Evolutionary conservation across 2,888 invertebrate species (phyloP), one percentile per base, ranked within the genome.

Genomic region (Ennomos erosarius): DNA sequence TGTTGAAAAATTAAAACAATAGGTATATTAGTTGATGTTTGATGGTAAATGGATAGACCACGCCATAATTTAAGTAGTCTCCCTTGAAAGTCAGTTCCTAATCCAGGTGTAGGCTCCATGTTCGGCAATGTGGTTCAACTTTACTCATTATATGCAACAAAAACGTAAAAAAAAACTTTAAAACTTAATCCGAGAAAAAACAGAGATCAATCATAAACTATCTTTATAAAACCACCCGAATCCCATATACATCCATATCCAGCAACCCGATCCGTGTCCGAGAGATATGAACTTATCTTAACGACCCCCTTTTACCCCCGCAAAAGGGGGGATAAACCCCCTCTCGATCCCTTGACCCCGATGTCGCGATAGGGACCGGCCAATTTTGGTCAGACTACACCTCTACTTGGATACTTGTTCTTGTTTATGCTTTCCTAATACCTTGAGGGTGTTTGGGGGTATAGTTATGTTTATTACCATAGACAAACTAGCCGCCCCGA

Each of bases 231-330:
- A 66, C 62, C 64, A 69, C 64, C 64, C 68, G 72, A 72, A 69
- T 67, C 66, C 61, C 68, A 47, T 46, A 61, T 72, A 70, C 77
- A 64, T 68, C 82, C 72, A 73, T 77, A 80, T 84, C 78, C 82
- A 68, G 88, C 77, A 84, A 85, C 87, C 86, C 81, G 84, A 84
- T 68, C 79, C 68, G 69, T 78, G 88, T 87, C 88, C 88, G 67
- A 73, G 76, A 84, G 88, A 88, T 87, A 85, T 67, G 67, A 64
- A 79, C 83, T 90, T 91, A 91, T 90, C 90, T 90, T 85, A 90
- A 90, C 89, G 84, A 82, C 82, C 81, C 76, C 81, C 26, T 26
- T 26, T 26, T 26, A 26, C 26, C 6, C 26, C 26, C 6, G 5
- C 26, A 26, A 26, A 6, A 6, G 26, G 26, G 26, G 26, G 26